These are phyloP conservation scores for Lathamus discolor DNA, from an alignment of 2,113 vertebrate species.

Conservation along the genomic window DNA sequence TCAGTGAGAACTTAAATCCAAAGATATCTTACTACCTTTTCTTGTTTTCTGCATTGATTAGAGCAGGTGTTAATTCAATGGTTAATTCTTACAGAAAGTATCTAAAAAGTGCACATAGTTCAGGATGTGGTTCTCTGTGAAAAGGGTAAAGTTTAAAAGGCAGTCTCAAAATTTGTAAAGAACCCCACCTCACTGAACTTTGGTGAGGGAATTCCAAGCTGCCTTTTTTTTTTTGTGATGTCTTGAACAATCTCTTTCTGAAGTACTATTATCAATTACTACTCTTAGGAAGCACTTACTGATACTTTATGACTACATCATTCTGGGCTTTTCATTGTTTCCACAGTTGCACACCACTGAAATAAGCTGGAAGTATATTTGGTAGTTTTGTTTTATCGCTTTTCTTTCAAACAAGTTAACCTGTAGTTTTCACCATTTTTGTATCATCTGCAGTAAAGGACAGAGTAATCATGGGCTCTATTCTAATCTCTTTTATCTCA, in stretches of 20 bases:
- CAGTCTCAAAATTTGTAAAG: background rate
- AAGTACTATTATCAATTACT: background rate
- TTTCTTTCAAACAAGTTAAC: background rate
- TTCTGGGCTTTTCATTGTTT: background rate
- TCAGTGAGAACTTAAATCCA: background rate
- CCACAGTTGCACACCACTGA: background rate
- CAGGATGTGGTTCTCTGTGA: background rate
- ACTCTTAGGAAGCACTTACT: background rate
- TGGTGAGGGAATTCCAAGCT: background rate
- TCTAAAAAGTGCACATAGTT: background rate
- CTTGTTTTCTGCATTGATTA: background rate
- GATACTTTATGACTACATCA: background rate
- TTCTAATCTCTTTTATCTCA: background rate
- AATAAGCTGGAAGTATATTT: background rate
- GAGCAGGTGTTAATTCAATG: background rate
- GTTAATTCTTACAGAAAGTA: background rate
- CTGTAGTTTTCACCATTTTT: background rate
- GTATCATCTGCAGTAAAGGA: background rate
- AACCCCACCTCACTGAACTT: background rate
- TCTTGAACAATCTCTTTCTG: background rate
- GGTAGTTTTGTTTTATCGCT: background rate
- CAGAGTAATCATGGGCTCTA: background rate
- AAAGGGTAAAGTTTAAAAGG: background rate
- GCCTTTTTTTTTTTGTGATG: background rate
- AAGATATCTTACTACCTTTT: background rate